Conservation (phyloP, 2,113 vertebrate species). For the Bujurquina vittata region DNA sequence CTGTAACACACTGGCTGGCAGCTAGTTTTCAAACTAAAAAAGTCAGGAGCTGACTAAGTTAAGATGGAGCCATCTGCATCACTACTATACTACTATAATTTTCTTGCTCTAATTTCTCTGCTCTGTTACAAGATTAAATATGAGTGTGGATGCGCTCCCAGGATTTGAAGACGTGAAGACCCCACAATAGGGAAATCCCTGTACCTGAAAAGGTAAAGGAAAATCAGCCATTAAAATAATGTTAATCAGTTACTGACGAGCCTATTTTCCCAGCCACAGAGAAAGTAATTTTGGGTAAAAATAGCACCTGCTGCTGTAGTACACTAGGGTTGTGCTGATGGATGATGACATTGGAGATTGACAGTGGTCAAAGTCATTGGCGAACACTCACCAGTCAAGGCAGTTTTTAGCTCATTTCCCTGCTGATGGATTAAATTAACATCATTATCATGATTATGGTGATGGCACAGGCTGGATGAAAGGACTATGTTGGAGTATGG, state of each 20-base stretch:
- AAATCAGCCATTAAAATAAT: too few species aligned
- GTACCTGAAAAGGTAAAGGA: too few species aligned
- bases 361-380: not conserved
- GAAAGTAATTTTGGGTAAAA: too few species aligned
- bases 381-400: not conserved
- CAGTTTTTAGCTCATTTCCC: not conserved
- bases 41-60: not conserved
- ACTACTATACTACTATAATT: not conserved
- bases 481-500: not conserved
- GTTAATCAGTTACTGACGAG: too few species aligned
- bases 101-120: not conserved
- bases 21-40: not conserved
- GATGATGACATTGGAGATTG: not conserved
- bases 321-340: not conserved
- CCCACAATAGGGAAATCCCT: not conserved
- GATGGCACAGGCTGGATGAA: accelerated
- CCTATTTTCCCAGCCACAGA: too few species aligned
- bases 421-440: not conserved
- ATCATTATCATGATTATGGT: not conserved
- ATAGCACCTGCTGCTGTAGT: not conserved
- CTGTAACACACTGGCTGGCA: not conserved
- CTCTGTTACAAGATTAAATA: not conserved
- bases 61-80: not conserved
- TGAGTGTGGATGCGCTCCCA: not conserved
- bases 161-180: not conserved